Conservation (phyloP, 2,888 invertebrate species). For the Syrista parreyssii region DNA sequence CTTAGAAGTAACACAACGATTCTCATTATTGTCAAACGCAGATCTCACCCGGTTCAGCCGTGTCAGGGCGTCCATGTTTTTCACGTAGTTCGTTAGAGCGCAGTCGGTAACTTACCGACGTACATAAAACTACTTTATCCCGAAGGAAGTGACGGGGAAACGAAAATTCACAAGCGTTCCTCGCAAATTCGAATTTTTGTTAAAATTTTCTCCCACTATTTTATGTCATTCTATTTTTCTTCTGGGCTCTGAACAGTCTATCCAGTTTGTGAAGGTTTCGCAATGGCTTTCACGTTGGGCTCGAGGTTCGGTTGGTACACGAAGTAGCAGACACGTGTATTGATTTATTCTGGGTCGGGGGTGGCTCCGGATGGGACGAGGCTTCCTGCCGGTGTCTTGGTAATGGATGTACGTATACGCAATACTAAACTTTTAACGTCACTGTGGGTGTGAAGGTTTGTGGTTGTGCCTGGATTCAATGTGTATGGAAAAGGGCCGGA, state of each 20-base stretch:
- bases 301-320: constrained; percentile 51
- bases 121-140: not conserved
- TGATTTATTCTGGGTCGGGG: constrained; percentile 62
- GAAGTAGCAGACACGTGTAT: constrained; percentile 65
- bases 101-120: not conserved
- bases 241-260: not conserved
- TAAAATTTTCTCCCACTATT: not conserved
- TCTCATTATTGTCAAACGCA: not conserved
- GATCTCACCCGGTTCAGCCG: not conserved
- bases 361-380: constrained; percentile 24
- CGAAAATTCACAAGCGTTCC: not conserved
- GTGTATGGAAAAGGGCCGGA: not conserved
- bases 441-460: not conserved
- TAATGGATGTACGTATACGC: not conserved
- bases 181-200: no score
- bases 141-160: not conserved
- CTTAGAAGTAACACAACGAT: not conserved
- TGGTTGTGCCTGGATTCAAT: not conserved
- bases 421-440: not conserved
- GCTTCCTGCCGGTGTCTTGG: not conserved
- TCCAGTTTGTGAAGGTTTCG: constrained; percentile 13
- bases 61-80: not conserved
- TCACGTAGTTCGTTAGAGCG: not conserved
- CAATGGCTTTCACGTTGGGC: constrained; percentile 31
- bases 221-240: not conserved